Conservation (phyloP, 92 coral and sea anemone species). For the Pocillopora meandrina region DNA sequence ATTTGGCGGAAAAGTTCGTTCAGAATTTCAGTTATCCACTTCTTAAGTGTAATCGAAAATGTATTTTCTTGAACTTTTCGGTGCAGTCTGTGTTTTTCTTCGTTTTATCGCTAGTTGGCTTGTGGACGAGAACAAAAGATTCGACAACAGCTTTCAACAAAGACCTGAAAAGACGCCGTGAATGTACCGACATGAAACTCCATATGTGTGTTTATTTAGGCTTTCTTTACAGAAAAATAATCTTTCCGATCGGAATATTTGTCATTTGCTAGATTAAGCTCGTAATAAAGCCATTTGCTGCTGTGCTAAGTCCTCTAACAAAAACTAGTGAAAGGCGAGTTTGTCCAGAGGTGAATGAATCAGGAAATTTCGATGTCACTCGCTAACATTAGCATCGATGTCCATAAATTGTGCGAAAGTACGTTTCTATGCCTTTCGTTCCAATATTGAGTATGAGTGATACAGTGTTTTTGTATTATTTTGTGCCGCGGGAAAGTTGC, state of each 20-base stretch:
- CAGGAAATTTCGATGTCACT: slow-evolving; percentile 10
- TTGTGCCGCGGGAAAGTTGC: slow-evolving; percentile 4
- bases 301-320: slow-evolving; percentile 24
- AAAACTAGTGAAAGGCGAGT: slow-evolving; percentile 1
- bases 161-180: slow-evolving; percentile 30
- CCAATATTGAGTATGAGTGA: neutral
- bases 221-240: slow-evolving; percentile 31
- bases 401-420: neutral
- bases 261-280: neutral
- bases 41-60: neutral
- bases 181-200: slow-evolving; percentile 24
- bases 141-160: slow-evolving; percentile 21
- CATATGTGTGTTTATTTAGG: slow-evolving; percentile 20
- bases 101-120: slow-evolving; percentile 9
- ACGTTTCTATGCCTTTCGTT: neutral
- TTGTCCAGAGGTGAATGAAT: slow-evolving; percentile 1
- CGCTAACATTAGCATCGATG: slow-evolving; percentile 4
- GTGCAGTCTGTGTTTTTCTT: neutral
- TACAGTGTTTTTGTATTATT: neutral
- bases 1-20: neutral
- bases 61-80: neutral
- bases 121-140: neutral
- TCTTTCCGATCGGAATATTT: slow-evolving; percentile 31
- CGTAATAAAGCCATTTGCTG: slow-evolving; percentile 5
- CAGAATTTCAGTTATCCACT: neutral